Conservation (phyloP, 2,888 invertebrate genomes). For the Athalia rosae region DNA sequence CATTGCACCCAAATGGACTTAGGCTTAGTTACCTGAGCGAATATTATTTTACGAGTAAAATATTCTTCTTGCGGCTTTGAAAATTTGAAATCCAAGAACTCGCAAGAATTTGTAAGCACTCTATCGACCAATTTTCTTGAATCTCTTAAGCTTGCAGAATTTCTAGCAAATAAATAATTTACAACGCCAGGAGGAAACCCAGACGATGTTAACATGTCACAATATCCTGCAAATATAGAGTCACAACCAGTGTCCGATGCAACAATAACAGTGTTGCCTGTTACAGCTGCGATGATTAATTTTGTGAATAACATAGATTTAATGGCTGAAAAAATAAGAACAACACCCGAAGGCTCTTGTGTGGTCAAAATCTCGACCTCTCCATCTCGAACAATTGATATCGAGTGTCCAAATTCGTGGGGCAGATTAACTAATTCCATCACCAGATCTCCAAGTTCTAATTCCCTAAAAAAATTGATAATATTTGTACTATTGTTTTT, state of each 20-base stretch:
- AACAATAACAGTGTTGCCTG: conserved; percentile 53
- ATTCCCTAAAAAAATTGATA: conserved; percentile 18
- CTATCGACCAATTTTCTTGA: background rate
- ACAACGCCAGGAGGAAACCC: conserved; percentile 54
- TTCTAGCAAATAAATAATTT: conserved; percentile 44
- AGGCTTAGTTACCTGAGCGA: background rate
- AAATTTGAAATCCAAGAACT: background rate
- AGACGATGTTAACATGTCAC: conserved; percentile 51
- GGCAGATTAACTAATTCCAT: background rate
- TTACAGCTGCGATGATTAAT: conserved; percentile 50
- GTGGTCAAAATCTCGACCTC: conserved; percentile 51
- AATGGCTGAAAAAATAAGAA: conserved; percentile 46
- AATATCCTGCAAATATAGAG: conserved; percentile 48
- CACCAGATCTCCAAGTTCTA: conserved; percentile 1
- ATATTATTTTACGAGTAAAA: background rate
- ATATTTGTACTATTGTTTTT: background rate
- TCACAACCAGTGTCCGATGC: background rate
- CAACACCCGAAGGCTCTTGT: conserved; percentile 51
- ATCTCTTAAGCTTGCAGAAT: background rate
- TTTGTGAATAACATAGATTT: conserved; percentile 48
- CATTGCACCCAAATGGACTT: conserved; percentile 34
- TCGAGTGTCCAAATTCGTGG: conserved; percentile 48
- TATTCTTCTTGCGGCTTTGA: background rate
- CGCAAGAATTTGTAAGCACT: background rate
- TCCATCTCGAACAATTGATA: conserved; percentile 50